These are phyloP conservation scores for Drosophila stalkeri DNA, from an alignment of 2,888 invertebrate genomes.

Conservation along the genomic window DNA sequence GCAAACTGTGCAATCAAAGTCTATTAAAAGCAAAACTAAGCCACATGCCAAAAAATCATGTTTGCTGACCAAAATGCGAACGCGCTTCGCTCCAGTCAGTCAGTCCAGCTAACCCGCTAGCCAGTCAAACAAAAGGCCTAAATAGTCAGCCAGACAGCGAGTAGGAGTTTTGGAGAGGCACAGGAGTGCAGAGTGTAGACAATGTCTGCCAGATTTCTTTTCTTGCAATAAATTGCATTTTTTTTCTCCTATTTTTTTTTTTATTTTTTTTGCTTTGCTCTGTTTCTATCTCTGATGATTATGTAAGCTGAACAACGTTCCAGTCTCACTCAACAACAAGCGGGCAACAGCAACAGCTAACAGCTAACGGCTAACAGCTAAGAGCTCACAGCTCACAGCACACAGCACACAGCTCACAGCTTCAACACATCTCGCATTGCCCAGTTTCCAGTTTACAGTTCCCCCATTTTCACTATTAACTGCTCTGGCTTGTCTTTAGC, in stretches of 20 bases:
- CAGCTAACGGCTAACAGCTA: not conserved
- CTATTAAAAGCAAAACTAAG: slow-evolving; percentile 78
- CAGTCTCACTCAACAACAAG: slow-evolving; percentile 35
- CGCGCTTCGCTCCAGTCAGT: slow-evolving; percentile 8
- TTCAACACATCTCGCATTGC: slow-evolving; percentile 19
- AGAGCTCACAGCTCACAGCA: not conserved
- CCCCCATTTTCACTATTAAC: slow-evolving; percentile 39
- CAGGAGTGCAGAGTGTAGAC: not conserved
- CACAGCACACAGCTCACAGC: slow-evolving; percentile 1
- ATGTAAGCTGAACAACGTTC: slow-evolving; percentile 59
- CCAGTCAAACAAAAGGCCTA: slow-evolving; percentile 22
- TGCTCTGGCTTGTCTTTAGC: slow-evolving; percentile 70
- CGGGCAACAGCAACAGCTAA: slow-evolving; percentile 1
- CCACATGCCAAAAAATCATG: slow-evolving; percentile 75
- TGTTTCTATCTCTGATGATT: slow-evolving; percentile 59
- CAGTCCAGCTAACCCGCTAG: slow-evolving; percentile 16
- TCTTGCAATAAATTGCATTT: slow-evolving; percentile 66
- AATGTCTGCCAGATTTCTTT: slow-evolving; percentile 61
- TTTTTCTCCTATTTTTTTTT: slow-evolving; percentile 22
- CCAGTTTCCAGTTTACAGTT: slow-evolving; percentile 39
- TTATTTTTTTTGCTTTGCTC: slow-evolving; percentile 32
- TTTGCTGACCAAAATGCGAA: slow-evolving; percentile 56
- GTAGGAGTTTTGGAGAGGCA: slow-evolving; percentile 1
- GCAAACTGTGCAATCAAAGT: slow-evolving; percentile 63
- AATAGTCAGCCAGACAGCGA: slow-evolving; percentile 21